Percentiles rank a stretch among this genome's conserved stretches.
Evolutionary conservation across 2,113 vertebrate species (phyloP).

Genomic region (Camelus dromedarius): DNA sequence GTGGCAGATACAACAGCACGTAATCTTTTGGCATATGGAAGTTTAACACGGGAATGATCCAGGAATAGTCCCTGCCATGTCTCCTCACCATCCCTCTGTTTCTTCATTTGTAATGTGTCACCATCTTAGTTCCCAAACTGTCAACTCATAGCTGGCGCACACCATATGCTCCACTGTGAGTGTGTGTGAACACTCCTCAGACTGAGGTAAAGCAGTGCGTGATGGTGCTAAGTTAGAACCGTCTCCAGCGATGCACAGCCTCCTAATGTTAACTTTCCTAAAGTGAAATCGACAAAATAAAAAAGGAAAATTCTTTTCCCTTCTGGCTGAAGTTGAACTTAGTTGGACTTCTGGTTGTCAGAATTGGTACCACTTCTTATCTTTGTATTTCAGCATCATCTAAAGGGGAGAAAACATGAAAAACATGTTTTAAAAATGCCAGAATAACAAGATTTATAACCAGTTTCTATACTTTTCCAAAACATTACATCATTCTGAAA

Average conservation of each 20-base stretch:
- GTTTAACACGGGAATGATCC: slow-evolving; percentile 87
- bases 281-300: slow-evolving; percentile 86
- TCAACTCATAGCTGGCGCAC: slow-evolving; percentile 78
- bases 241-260: slow-evolving; percentile 85
- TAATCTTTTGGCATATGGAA: slow-evolving; percentile 91
- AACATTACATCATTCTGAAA: not conserved
- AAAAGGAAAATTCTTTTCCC: slow-evolving; percentile 82
- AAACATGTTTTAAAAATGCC: not conserved
- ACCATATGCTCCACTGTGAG: slow-evolving; percentile 61
- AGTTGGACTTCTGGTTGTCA: slow-evolving; percentile 88
- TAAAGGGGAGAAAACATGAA: slow-evolving; percentile 81
- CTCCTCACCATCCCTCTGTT: slow-evolving; percentile 53
- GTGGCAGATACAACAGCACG: slow-evolving; percentile 88
- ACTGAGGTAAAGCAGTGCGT: slow-evolving; percentile 95
- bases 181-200: slow-evolving; percentile 87
- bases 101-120: slow-evolving; percentile 74
- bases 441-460: not conserved
- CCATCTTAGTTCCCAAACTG: slow-evolving; percentile 74
- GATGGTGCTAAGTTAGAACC: slow-evolving; percentile 94
- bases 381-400: slow-evolving; percentile 99
- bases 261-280: slow-evolving; percentile 87
- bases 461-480: not conserved
- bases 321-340: slow-evolving; percentile 88
- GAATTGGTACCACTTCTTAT: slow-evolving; percentile 99
- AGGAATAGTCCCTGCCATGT: slow-evolving; percentile 83